Evolutionary conservation across 2,113 vertebrate genomes (phyloP), one percentile per base, ranked within the genome.

Genomic region (Xiphophorus couchianus): DNA sequence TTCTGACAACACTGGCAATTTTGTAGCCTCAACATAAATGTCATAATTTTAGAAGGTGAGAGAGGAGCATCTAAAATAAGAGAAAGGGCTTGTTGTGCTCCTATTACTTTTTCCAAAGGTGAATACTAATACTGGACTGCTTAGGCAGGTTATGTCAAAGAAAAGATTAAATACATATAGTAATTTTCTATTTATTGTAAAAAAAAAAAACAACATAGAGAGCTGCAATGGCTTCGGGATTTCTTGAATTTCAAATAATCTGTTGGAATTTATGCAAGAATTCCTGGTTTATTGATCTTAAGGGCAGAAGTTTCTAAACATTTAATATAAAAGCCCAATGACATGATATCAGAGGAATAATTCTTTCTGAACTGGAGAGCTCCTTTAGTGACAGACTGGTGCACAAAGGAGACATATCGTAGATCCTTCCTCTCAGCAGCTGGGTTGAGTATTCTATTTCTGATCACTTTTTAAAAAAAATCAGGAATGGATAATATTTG

Each of bases 1-100:
- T 71, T 76, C 37, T 51, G 27, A 79, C 74, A 77, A 51, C 27
- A n/a, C 67, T 84, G 77, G 78, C 42, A 39, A 65, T 73, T 51
- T 81, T 76, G n/a, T 30, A 64, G 73, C 27, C 71, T 69, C 39
- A 83, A 28, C 44, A 25, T 22, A 62, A 74, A 79, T 72, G 64
- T 54, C 79, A 68, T 58, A 25, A 30, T 44, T 69, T 73, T 29
- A 11, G 58, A 27, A 28, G 27, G 33, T 30, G 15, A 2, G 27
- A 27, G 39, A 71, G 8, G 28, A 71, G 9, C 9, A 28, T 54
- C 10, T 17, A 5, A 54, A 69, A 69, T 39, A 13, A 28, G 9
- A 51, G 2, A 11, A n/a, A 8, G 7, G 9, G 51, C 44, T 9
- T 10, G 3, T 58, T 58, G 51, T 58, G 25, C 51, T n/a, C 19